Base-by-base conservation (phyloP, 2,888 invertebrate species). In the Ormyrus thymus region DNA sequence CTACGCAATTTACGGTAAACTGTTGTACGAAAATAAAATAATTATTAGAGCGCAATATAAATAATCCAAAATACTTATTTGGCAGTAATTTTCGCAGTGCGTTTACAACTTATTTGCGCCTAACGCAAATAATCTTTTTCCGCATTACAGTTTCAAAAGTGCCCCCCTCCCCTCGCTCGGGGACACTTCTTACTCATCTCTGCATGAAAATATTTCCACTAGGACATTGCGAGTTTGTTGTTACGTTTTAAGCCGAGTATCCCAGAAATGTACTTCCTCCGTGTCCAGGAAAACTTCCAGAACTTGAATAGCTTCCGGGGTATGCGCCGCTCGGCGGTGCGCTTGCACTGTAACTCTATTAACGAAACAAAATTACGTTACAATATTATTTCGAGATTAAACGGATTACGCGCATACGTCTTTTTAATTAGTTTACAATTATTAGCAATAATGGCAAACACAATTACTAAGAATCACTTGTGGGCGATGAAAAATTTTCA, bases 181-280 rank as follows among this genome's bases (percentile, higher is more conserved):
- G 29, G 29, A 29, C 29, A 4, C 29, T 29, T 29, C 29, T 29
- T 29, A 29, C 29, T 45, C 15, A 13, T 45, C 9, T 13, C 50
- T 13, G 43, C 62, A 10, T 6, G 61, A 72, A 70, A 64, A 76
- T 75, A 68, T 61, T 75, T 71, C 71, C 75, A 71, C 65, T 13
- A 43, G 58, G 64, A 78, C 53, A 13, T 11, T 9, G 59, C 45
- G 7, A 61, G 0, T n/a, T 46, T 71, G 56, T 48, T 15, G 7
- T 64, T 48, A 59, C 13, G 3, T 51, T 13, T 65, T 81, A 76
- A 10, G 59, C 29, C n/a, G 81, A 78, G 66, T 80, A 81, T n/a
- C 81, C 80, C 9, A 81, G 69, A 48, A 80, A 81, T 1, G 80
- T 62, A 29, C 81, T 80, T 7, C 81, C 81, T 6, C 79, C 81